These are phyloP conservation scores for Ochropacha duplaris DNA, from an alignment of 2,888 invertebrate species.

Conservation along the genomic window DNA sequence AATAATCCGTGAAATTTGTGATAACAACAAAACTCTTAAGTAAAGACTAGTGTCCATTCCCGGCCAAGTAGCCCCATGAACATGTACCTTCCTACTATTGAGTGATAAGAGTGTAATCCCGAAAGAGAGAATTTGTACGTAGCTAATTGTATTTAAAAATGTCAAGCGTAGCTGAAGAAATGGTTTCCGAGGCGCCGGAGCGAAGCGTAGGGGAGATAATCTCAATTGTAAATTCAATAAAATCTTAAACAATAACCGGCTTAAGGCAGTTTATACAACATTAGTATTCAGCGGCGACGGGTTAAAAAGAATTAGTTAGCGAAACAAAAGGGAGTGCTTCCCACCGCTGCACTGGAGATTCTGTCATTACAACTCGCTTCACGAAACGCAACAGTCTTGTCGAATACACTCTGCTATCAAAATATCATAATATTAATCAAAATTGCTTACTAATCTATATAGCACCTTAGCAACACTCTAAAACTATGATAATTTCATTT, in stretches of 20 bases:
- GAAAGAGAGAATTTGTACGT: background rate
- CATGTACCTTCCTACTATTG: too few species aligned
- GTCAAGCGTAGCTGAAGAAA: constrained; percentile 21
- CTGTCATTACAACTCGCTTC: background rate
- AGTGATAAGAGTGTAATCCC: too few species aligned
- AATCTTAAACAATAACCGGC: constrained; percentile 62
- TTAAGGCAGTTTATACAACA: constrained; percentile 49
- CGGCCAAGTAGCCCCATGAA: background rate
- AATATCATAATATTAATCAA: background rate
- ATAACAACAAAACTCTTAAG: constrained; percentile 28
- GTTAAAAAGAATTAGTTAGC: constrained; percentile 29
- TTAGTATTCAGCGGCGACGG: constrained; percentile 42
- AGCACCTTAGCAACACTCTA: background rate
- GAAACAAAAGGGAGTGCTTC: constrained; percentile 10
- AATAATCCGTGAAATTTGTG: constrained; percentile 46
- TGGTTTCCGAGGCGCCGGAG: constrained; percentile 17
- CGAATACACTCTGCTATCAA: background rate
- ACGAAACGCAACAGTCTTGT: background rate
- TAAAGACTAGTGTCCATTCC: constrained; percentile 8
- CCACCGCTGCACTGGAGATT: background rate
- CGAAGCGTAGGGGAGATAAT: constrained; percentile 42
- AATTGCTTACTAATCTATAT: background rate
- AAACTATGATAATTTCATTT: background rate
- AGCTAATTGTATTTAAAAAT: constrained; percentile 1
- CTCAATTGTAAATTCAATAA: constrained; percentile 61